Conservation (phyloP, 64 coral and sea anemone species). For the Pocillopora damicornis region DNA sequence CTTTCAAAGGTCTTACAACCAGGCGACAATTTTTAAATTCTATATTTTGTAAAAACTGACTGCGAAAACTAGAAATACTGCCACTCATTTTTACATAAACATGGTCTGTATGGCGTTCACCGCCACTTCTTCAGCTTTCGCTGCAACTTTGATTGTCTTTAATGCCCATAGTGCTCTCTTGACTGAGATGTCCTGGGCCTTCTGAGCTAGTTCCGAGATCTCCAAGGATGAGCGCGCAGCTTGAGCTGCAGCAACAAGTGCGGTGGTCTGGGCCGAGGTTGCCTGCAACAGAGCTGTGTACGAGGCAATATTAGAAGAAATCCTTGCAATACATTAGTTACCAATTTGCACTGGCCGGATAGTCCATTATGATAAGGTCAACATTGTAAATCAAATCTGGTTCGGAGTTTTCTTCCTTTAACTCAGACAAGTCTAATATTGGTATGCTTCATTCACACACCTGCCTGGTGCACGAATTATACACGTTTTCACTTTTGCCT, state of each 20-base stretch:
- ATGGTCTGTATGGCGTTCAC: conserved; percentile 90
- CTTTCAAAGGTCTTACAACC: no score
- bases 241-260: conserved; percentile 87
- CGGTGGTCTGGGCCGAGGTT: conserved; percentile 90
- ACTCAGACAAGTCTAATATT: no score
- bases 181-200: conserved; percentile 86
- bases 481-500: no score
- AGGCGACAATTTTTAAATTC: not conserved
- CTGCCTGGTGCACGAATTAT: no score
- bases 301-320: not conserved
- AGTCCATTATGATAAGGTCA: no score
- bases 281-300: conserved; percentile 71
- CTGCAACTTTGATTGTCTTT: conserved; percentile 75
- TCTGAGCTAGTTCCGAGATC: conserved; percentile 77
- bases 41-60: not conserved
- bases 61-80: not conserved
- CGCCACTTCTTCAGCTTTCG: conserved; percentile 89
- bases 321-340: not conserved
- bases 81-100: conserved; percentile 57
- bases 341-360: no score
- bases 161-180: conserved; percentile 78
- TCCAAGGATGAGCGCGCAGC: conserved; percentile 85
- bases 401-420: no score
- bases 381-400: no score
- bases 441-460: no score